Evolutionary conservation across 2,113 vertebrate genomes (phyloP), one percentile per base, ranked within the genome.

Genomic region (Misgurnus mizolepis): DNA sequence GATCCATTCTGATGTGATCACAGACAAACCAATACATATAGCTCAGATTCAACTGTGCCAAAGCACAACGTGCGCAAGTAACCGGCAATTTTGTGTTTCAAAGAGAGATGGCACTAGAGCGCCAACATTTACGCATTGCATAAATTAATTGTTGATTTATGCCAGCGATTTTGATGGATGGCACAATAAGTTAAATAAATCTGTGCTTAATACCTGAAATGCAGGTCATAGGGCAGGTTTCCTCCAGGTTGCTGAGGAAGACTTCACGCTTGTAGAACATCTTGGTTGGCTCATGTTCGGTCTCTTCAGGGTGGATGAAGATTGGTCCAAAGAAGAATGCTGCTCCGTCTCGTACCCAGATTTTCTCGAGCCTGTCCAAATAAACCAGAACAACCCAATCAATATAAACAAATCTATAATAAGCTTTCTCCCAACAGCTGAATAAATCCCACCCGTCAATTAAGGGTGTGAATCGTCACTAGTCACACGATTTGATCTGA

Each of bases 211-310:
- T 94, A 99, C 98, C 97, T 83, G 95, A 89, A 88, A 99, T 94
- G 84, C 96, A 98, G 62, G 94, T 95, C 93, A 99, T 94, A 0
- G 96, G 95, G 79, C 95, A 95, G 27, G 95, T 95, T 87, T 99
- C 98, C 87, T 99, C 98, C 82, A 98, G 82, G 79, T 94, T 95
- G 91, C 96, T 99, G 84, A 99, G 91, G 88, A 99, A 99, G 80
- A 98, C 95, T 91, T 99, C 98, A 88, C 95, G 96, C 90, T 98
- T 97, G 90, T 99, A 99, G 88, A 99, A 99, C 98, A 99, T 99
- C 91, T 97, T 99, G 41, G 98, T 99, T 81, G 98, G 98, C 65
- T 99, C 98, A 55, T 99, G 98, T 76, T 96, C 96, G 0, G 98
- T 99, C 87, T 99, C 98, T 85, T 98, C 98, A 6, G 98, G 98